Percentiles rank a stretch among this genome's conserved stretches.
Evolutionary conservation across 2,113 vertebrate species (phyloP).

Genomic region (Microtus oregoni): DNA sequence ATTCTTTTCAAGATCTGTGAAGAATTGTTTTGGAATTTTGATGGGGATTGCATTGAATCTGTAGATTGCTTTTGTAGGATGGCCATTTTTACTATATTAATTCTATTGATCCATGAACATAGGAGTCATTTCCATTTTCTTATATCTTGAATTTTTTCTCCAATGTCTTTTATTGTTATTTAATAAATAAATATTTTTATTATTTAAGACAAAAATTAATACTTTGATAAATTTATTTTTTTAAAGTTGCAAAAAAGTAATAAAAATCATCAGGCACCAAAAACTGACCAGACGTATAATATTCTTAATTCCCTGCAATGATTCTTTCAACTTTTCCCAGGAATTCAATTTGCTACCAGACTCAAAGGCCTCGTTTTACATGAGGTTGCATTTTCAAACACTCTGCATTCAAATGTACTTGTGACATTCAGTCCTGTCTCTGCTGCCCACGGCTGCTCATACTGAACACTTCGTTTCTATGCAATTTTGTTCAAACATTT

Average conservation of each 20-base stretch:
- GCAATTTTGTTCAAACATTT: slow-evolving; percentile 57
- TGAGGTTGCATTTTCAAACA: slow-evolving; percentile 60
- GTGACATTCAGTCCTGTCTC: slow-evolving; percentile 58
- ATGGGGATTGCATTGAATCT: too few species aligned
- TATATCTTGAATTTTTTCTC: too few species aligned
- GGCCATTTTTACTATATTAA: too few species aligned
- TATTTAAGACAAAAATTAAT: background rate
- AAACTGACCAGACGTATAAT: background rate
- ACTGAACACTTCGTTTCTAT: slow-evolving; percentile 55
- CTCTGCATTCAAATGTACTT: slow-evolving; percentile 39
- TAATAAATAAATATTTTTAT: too few species aligned
- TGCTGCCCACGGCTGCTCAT: slow-evolving; percentile 54
- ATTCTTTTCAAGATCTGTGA: too few species aligned
- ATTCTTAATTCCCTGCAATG: slow-evolving; percentile 36
- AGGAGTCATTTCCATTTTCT: too few species aligned
- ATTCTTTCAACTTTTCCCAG: slow-evolving; percentile 52
- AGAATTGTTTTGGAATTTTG: too few species aligned
- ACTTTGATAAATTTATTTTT: background rate
- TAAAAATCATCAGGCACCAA: too few species aligned
- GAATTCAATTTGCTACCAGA: slow-evolving; percentile 40
- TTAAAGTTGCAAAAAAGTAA: background rate
- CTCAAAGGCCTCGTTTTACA: slow-evolving; percentile 47
- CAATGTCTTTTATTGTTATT: too few species aligned
- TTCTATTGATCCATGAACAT: too few species aligned
- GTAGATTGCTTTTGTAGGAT: too few species aligned